phyloP scores from a whole-genome alignment of 2,797 vertebrate species.

The Lepilemur septentrionalis region DNA sequence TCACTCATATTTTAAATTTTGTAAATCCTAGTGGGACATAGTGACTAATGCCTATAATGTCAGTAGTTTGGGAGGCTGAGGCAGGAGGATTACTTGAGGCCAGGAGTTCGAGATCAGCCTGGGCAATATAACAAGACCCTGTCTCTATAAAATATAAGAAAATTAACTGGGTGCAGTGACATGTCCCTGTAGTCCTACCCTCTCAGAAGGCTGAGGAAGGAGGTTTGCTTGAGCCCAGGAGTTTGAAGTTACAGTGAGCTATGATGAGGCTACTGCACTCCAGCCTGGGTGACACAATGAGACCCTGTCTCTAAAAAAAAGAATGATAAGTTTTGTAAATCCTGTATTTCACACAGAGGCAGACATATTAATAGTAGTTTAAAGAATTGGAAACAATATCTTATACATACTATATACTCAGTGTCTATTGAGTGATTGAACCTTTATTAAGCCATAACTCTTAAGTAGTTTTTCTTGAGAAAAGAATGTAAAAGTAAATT shows the following conservation, averaged over 20 bases:
- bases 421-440: not conserved
- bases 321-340: not conserved
- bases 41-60: not conserved
- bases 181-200: too few relatives aligned
- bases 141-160: too few relatives aligned
- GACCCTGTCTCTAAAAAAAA: not conserved
- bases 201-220: too few relatives aligned
- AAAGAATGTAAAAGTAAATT: constrained; percentile 6
- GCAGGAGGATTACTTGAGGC: too few relatives aligned
- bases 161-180: too few relatives aligned
- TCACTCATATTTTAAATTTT: not conserved
- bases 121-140: too few relatives aligned
- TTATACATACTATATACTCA: not conserved
- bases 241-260: too few relatives aligned
- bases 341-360: not conserved
- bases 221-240: too few relatives aligned
- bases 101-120: too few relatives aligned
- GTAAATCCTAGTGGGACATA: not conserved
- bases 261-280: too few relatives aligned
- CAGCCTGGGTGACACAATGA: not conserved
- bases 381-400: not conserved
- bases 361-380: not conserved
- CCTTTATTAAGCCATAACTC: constrained; percentile 7
- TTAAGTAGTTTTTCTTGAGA: not conserved
- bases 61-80: too few relatives aligned